Evolutionary conservation across 2,888 invertebrate genomes (phyloP), one percentile per base, ranked within the genome.

Genomic region (Dioctria rufipes): DNA sequence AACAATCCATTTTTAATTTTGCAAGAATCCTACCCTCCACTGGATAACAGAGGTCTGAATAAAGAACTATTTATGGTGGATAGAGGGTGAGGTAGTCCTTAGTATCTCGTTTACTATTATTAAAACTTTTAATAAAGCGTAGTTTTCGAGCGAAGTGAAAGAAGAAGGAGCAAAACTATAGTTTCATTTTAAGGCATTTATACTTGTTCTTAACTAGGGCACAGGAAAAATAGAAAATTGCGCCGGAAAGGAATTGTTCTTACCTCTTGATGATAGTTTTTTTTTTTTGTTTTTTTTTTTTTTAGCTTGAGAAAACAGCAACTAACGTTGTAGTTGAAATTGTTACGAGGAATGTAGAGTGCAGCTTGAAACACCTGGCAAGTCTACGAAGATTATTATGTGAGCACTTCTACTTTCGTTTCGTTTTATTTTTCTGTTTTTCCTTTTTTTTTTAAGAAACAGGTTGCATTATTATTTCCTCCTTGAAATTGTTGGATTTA

Each of bases 171-270:
- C 42, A 46, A 49, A 49, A 46, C 46, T 42, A 46, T n/a, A 49
- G 25, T 25, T 67, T 43, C 67, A 6, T 71, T 71, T 71, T 40
- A 46, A 71, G 13, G 37, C 51, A 51, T 71, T 71, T 25, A 25
- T 54, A 71, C 71, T 71, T 71, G 71, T 71, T 71, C 54, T 71
- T 71, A 71, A 71, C 71, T 71, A 71, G 71, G 71, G 51, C 71
- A 71, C 39, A 71, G 71, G 54, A 71, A 71, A 67, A 71, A 40
- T 51, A 51, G 9, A 71, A 71, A 71, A 71, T 54, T 71, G 54
- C 51, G 71, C 54, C 71, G 71, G 54, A 71, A 71, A 71, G 71
- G 71, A 71, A 71, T 71, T 71, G 71, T 71, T 71, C 71, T 71
- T 71, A 71, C 71, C 71, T 51, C 71, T 51, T 71, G 71, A 71